Base-by-base conservation (phyloP, 1,140 invertebrate species). In the Drosophila subobscura region DNA sequence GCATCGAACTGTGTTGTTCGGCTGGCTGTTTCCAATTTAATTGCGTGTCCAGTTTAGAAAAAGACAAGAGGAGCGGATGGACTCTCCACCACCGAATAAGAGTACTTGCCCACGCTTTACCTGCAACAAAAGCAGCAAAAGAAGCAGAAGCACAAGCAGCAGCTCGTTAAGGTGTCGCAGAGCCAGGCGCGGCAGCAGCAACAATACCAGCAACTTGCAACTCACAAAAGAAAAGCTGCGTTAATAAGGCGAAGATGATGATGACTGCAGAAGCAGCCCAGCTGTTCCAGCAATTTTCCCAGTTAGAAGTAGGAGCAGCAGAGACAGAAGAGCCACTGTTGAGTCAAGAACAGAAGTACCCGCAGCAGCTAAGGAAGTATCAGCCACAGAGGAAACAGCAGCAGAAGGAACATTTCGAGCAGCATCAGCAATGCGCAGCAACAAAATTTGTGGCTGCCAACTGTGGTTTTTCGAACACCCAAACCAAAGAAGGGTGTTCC, bases 191-290 rank as follows among this genome's bases (percentile, higher is more conserved):
- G 23, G 16, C 55, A n/a, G 22, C 40, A 54, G 37, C 52, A 71
- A 54, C 71, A 65, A 33, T 46, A 55, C 23, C 44, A 57, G 57
- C 10, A 29, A 27, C 33, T 50, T 33, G 42, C 40, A 45, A 20
- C 33, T 61, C 72, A 72, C 78, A 77, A 79, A 79, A 51, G 68
- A 49, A 63, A 46, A 51, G 65, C 58, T 72, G 77, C 52, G 76
- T 57, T 79, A 79, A 84, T 85, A 85, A 84, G 79, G 72, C 66
- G 83, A 77, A 73, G 78, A 77, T 74, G 75, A 57, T 57, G 59
- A 79, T 64, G 67, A 51, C 49, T 58, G 27, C 57, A 61, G 16
- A 20, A 20, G 16, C 73, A 65, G 50, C 54, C 44, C 29, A 64
- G 44, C 63, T 47, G 49, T 37, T 33, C 25, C 33, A 54, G 50